Percentiles rank a stretch among this genome's conserved stretches.
phyloP scores from a whole-genome alignment of 2,888 invertebrate genomes.

The Lapara coniferarum region DNA sequence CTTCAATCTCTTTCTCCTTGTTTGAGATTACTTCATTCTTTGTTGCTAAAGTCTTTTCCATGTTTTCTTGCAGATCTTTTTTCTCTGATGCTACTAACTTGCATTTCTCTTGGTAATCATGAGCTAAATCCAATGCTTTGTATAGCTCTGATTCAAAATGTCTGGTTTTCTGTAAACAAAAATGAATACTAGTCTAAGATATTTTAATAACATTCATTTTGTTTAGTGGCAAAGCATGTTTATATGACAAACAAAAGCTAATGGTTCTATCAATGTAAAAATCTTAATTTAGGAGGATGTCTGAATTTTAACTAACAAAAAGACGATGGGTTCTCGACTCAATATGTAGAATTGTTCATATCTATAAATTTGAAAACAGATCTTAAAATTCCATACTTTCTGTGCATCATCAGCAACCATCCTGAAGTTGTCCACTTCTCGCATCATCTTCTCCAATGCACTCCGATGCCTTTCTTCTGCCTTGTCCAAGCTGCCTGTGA shows the following conservation, averaged over 20 bases:
- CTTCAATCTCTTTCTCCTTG: conserved; percentile 70
- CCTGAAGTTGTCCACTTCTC: conserved; percentile 79
- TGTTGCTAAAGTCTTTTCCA: conserved; percentile 58
- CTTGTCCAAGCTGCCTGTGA: conserved; percentile 69
- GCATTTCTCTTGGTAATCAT: conserved; percentile 86
- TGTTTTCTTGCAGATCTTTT: conserved; percentile 60
- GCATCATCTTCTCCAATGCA: conserved; percentile 75
- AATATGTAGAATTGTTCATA: too few relatives aligned
- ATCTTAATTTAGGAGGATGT: too few relatives aligned
- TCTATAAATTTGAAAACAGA: too few relatives aligned
- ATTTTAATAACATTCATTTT: too few relatives aligned
- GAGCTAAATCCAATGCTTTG: conserved; percentile 87
- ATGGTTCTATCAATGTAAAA: too few relatives aligned
- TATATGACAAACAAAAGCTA: too few relatives aligned
- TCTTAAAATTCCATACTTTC: conserved; percentile 53
- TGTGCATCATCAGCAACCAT: conserved; percentile 72
- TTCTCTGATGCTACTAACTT: conserved; percentile 81
- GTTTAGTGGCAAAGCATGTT: too few relatives aligned
- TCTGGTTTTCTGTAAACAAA: conserved; percentile 79
- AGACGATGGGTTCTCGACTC: too few relatives aligned
- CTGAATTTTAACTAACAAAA: too few relatives aligned
- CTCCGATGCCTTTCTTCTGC: conserved; percentile 76
- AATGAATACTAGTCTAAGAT: too few relatives aligned
- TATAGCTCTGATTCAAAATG: conserved; percentile 88
- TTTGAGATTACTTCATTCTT: conserved; percentile 54